These are phyloP conservation scores for Magallana ariakensis DNA, from an alignment of 1,140 invertebrate genomes.

Conservation along the genomic window DNA sequence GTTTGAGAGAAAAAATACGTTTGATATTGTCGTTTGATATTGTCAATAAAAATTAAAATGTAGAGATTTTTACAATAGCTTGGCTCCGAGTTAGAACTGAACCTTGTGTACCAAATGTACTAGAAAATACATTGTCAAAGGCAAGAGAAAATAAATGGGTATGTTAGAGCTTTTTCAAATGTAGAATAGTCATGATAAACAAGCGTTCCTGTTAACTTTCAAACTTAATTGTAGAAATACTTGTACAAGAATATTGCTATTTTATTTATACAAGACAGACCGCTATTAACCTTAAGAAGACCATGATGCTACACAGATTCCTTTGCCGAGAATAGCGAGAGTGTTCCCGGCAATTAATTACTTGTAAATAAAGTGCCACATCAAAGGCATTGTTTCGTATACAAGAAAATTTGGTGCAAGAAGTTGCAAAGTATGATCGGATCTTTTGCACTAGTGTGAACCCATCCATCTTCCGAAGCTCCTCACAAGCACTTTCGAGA, in stretches of 20 bases:
- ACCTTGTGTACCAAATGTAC: too few relatives aligned
- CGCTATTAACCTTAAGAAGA: neutral
- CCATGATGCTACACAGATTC: neutral
- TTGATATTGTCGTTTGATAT: too few relatives aligned
- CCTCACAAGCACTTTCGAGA: neutral
- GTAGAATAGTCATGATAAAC: too few relatives aligned
- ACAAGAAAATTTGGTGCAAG: neutral
- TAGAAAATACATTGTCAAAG: too few relatives aligned
- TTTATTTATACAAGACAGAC: neutral
- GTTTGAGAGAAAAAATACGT: too few relatives aligned
- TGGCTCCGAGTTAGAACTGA: too few relatives aligned
- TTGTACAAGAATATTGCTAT: neutral
- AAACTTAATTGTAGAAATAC: neutral
- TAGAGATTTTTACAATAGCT: too few relatives aligned
- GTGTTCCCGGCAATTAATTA: neutral
- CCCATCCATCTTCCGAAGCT: neutral
- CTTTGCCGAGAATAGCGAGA: neutral
- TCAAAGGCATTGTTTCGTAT: neutral
- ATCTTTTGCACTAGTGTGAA: neutral
- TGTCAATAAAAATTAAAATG: too few relatives aligned
- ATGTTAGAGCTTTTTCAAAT: too few relatives aligned
- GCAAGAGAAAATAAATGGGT: too few relatives aligned
- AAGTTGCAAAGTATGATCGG: neutral
- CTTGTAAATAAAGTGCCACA: constrained; percentile 36
- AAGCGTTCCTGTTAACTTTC: neutral